Evolutionary conservation across 1,140 invertebrate genomes (phyloP), one percentile per base, ranked within the genome.

Genomic region (Eurosta solidaginis): DNA sequence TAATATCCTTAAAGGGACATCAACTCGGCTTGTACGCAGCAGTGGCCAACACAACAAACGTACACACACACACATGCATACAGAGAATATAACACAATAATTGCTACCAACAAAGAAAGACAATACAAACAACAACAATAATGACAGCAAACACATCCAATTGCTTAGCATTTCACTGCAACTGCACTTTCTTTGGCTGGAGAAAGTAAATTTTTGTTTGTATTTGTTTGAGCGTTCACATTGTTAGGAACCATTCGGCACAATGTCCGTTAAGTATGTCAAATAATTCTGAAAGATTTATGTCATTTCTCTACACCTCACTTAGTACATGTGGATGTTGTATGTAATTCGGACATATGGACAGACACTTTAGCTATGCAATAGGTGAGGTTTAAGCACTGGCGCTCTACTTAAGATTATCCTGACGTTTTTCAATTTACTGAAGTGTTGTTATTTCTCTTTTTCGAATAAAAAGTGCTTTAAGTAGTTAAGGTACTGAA

Each of bases 271-370:
- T 80, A 85, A 85, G 78, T 85, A 79, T 85, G 83, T 85, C 83
- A 85, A 82, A 85, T 85, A 82, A 82, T 85, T 82, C 80, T 85
- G 83, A 83, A 83, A 83, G 83, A 85, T 85, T 85, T 85, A 85
- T 85, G 82, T 79, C 77, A 81, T 81, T 68, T 68, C 59, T n/a
- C 59, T 68, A 1, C 74, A 49, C 74, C 9, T 79, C 77, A 77
- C 81, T 47, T 74, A 22, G 44, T 45, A 14, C 22, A 25, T 47
- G 44, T 29, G 73, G 10, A 14, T 74, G 44, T 74, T 45, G 59
- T 33, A 10, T 40, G n/a, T 33, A 68, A 22, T 68, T 68, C 59
- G 29, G 59, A 68, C 33, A 68, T 29, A 22, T 40, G 59, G 25
- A 20, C 33, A 3, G 33, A 40, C 27, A 68, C 33, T 42, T 33